phyloP scores from a whole-genome alignment of 2,113 vertebrate species.

The Myrmecobius fasciatus region DNA sequence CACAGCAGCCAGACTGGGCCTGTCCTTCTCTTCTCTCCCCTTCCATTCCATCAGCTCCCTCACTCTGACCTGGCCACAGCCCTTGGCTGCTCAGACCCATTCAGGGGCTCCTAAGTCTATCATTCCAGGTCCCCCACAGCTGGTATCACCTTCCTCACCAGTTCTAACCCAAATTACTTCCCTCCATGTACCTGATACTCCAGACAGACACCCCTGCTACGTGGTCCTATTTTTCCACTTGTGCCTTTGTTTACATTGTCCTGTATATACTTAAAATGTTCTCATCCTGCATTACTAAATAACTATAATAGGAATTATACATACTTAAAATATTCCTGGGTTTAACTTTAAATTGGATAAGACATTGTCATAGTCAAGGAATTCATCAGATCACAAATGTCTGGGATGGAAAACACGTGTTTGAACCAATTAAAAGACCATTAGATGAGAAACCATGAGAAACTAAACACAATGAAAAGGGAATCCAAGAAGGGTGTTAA shows the following conservation, averaged over 20 bases:
- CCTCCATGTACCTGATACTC: not conserved
- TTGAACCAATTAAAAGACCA: not conserved
- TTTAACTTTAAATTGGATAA: not conserved
- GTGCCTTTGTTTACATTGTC: not conserved
- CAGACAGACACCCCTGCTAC: not conserved
- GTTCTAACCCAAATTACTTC: not conserved
- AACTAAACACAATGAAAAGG: not conserved
- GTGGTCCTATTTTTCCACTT: not conserved
- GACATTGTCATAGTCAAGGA: not conserved
- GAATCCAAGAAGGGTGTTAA: not conserved
- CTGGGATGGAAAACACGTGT: not conserved
- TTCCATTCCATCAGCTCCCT: not conserved
- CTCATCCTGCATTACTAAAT: not conserved
- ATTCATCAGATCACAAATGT: not conserved
- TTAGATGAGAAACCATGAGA: not conserved
- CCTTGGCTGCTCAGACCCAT: not conserved
- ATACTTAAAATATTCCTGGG: not conserved
- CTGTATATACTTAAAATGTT: not conserved
- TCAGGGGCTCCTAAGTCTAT: not conserved
- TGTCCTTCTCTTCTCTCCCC: not conserved
- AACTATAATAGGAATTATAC: not conserved
- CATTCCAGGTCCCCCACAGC: not conserved
- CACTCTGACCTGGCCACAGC: not conserved
- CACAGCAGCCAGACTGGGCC: not conserved
- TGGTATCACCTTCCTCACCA: not conserved